These are phyloP conservation scores for Agrypnia vestita DNA, from an alignment of 1,140 invertebrate genomes.

Conservation along the genomic window DNA sequence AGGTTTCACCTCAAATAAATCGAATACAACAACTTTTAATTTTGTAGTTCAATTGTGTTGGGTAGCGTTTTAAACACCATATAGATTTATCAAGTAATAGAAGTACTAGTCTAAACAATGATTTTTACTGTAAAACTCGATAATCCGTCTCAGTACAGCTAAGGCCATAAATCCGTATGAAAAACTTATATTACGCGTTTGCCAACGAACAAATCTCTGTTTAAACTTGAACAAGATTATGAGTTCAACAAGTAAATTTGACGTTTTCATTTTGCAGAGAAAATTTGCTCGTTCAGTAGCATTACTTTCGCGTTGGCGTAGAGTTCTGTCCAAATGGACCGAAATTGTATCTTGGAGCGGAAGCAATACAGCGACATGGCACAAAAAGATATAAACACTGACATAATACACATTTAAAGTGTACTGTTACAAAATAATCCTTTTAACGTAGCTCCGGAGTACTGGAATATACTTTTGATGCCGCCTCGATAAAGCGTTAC, in stretches of 20 bases:
- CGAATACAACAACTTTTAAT: too few relatives aligned
- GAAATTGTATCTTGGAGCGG: not conserved
- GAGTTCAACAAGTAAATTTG: conserved; percentile 62
- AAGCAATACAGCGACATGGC: not conserved
- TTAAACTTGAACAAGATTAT: conserved; percentile 60
- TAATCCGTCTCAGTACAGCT: not conserved
- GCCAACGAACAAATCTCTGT: conserved; percentile 59
- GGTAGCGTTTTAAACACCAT: too few relatives aligned
- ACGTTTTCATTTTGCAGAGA: conserved; percentile 59
- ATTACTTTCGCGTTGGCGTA: conserved; percentile 41
- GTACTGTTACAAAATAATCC: too few relatives aligned
- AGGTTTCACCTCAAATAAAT: too few relatives aligned
- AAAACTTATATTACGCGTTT: conserved; percentile 59
- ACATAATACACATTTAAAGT: not conserved
- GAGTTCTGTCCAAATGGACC: not conserved
- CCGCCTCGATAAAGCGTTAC: not conserved
- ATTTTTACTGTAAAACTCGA: not conserved
- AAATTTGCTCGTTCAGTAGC: conserved; percentile 53
- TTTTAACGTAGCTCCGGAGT: not conserved
- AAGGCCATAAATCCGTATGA: conserved; percentile 56
- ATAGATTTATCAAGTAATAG: too few relatives aligned
- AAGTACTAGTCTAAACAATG: too few relatives aligned
- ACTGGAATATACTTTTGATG: not conserved
- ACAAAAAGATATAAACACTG: not conserved
- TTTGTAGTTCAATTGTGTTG: too few relatives aligned